These are phyloP conservation scores for Corythornis leucogaster DNA, from an alignment of 2,797 vertebrate species.

Conservation along the genomic window DNA sequence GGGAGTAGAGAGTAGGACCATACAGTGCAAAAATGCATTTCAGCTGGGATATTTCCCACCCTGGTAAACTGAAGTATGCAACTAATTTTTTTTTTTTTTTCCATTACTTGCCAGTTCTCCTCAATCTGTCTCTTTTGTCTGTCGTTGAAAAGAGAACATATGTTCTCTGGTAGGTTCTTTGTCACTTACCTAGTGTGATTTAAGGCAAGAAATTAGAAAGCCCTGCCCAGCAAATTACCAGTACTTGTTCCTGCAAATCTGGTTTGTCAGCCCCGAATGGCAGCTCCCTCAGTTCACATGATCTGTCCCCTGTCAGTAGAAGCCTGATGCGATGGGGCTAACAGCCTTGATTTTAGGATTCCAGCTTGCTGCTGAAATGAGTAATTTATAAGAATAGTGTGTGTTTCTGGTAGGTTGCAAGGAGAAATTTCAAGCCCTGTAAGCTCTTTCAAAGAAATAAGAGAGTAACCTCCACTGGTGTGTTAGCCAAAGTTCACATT, in stretches of 20 bases:
- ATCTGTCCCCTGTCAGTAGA: background rate
- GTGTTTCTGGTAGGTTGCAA: background rate
- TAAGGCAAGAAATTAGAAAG: background rate
- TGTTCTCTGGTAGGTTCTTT: conserved; percentile 20
- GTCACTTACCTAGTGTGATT: conserved; percentile 5
- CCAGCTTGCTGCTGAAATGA: background rate
- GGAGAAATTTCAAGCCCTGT: background rate
- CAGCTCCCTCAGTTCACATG: background rate
- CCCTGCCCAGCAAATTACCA: background rate
- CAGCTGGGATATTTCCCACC: background rate
- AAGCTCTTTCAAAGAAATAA: background rate
- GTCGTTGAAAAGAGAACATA: conserved; percentile 18
- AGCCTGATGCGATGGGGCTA: background rate
- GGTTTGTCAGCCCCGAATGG: background rate
- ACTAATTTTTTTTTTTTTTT: background rate
- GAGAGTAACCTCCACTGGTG: background rate
- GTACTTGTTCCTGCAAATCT: background rate
- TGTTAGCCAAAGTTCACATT: background rate
- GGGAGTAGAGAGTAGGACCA: background rate
- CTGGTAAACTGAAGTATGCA: background rate
- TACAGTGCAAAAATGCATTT: background rate
- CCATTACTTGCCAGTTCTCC: background rate
- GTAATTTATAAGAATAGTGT: background rate
- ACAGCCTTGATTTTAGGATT: background rate
- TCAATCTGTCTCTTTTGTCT: conserved; percentile 34